Conservation (phyloP, 2,113 vertebrate species). For the Machaerirhynchus nigripectus region DNA sequence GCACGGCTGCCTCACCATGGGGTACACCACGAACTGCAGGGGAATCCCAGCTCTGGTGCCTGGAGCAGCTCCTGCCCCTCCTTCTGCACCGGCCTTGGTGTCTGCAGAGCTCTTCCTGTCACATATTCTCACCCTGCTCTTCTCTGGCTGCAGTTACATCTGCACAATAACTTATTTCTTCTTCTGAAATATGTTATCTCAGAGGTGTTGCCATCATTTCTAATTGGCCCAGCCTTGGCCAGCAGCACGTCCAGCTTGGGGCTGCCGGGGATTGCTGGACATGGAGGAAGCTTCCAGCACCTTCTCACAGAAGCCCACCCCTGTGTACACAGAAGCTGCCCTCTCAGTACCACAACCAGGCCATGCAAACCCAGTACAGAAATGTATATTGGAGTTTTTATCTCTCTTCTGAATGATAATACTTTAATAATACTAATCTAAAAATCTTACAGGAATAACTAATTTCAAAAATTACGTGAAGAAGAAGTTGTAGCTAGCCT, state of each 20-base stretch:
- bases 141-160: background rate
- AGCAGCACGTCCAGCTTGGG: background rate
- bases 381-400: background rate
- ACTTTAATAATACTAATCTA: background rate
- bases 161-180: background rate
- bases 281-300: background rate
- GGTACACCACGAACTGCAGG: background rate
- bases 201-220: background rate
- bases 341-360: background rate
- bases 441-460: background rate
- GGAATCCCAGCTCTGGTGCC: background rate
- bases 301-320: background rate
- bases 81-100: background rate
- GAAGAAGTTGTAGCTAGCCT: background rate
- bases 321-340: background rate
- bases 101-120: background rate
- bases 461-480: background rate
- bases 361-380: fast-evolving
- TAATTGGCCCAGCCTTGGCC: background rate
- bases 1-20: background rate
- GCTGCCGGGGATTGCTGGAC: background rate
- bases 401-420: background rate
- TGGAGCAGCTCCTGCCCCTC: background rate
- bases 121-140: background rate
- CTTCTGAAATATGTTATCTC: background rate